Base-by-base conservation (phyloP, 2,113 vertebrate species). In the Gorsachius goisagi region DNA sequence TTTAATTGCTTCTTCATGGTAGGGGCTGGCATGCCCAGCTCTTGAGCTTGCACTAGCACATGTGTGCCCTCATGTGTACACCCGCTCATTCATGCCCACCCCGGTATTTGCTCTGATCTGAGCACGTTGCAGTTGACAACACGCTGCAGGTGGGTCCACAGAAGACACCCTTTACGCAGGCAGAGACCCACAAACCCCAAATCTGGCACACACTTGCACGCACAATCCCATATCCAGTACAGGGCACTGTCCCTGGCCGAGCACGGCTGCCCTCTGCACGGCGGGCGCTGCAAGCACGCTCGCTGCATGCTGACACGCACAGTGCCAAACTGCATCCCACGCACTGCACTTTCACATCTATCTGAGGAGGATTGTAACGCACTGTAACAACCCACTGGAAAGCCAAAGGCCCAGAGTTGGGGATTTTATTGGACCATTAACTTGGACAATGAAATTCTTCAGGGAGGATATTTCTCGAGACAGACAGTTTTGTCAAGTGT, bases 381-480 rank as follows among this genome's bases (percentile, higher is more conserved):
- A 0, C 55, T 18, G 24, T 24, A 85, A 68, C 64, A 73, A 73
- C 64, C 79, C 52, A 2, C 56, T 63, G 37, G 39, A 60, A 91
- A 94, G 86, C 60, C 77, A 17, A 93, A 68, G 33, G 24, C 53
- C 41, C 82, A 55, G 59, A 44, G 68, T 41, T 27, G n/a, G 39
- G 88, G 82, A n/a, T 92, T 93, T 96, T 88, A 94, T 68, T 88
- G 85, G 90, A 58, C 63, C 23, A 0, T 82, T 37, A 62, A 79
- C 71, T 66, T 26, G 93, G 93, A 92, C 93, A 84, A 63, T 16
- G 8, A 20, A 92, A 64, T 56, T 77, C 95, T 90, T 88, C 82
- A 59, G 96, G 92, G 82, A 96, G 82, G 90, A 74, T 78, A 50
- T 93, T 95, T 93, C 96, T 91, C 0, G 3, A 93, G 95, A 85